Percentiles rank a stretch among this genome's conserved stretches.
Evolutionary conservation across 2,888 invertebrate genomes (phyloP).

Genomic region (Eurois occulta): DNA sequence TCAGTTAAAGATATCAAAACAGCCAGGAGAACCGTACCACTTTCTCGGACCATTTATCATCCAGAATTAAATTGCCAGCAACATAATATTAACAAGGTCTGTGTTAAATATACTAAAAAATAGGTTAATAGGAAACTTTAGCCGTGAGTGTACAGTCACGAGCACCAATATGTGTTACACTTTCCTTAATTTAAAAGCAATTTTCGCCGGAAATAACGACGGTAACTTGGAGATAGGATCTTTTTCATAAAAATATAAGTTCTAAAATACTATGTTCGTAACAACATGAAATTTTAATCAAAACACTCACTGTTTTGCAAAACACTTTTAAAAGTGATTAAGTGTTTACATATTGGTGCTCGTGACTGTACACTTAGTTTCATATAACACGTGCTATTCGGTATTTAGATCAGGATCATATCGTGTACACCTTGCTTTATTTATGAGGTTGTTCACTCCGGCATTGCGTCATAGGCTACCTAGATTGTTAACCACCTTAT

Average conservation of each 20-base stretch:
- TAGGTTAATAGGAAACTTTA: conserved; percentile 46
- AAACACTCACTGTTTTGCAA: too few species aligned
- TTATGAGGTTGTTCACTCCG: conserved; percentile 60
- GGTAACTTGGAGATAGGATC: too few species aligned
- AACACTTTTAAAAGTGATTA: too few species aligned
- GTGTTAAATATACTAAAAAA: conserved; percentile 27
- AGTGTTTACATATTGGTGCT: too few species aligned
- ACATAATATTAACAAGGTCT: conserved; percentile 10
- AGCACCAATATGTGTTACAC: too few species aligned
- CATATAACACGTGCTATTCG: conserved; percentile 56
- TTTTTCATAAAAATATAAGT: too few species aligned
- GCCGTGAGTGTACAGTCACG: conserved; percentile 30
- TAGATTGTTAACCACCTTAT: conserved; percentile 15
- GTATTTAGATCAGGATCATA: conserved; percentile 59
- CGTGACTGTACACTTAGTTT: conserved; percentile 26
- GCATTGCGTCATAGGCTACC: conserved; percentile 49
- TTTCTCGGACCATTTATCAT: conserved; percentile 9
- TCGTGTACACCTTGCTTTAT: conserved; percentile 48
- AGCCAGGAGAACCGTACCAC: background rate
- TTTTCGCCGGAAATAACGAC: too few species aligned
- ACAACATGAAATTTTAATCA: too few species aligned
- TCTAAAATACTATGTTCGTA: too few species aligned
- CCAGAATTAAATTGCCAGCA: conserved; percentile 12
- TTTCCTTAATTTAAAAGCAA: too few species aligned
- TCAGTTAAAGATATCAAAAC: conserved; percentile 8